Evolutionary conservation across 2,797 vertebrate genomes (phyloP), one percentile per base, ranked within the genome.

Genomic region (Malacoctenus gilli): DNA sequence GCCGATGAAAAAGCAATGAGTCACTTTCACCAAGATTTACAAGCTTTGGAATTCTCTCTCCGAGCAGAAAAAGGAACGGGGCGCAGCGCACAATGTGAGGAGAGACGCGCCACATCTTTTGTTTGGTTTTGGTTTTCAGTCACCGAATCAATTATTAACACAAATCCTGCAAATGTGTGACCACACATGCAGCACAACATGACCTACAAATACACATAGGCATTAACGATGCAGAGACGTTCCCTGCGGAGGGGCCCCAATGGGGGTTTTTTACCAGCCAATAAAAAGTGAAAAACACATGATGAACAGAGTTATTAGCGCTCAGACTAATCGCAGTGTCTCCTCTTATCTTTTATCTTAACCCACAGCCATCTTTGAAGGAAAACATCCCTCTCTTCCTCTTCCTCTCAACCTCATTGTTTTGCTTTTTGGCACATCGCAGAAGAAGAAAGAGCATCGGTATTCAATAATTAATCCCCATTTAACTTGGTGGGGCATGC

Each of bases 381-480:
- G 34, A 72, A 81, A 68, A 78, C 55, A 66, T 62, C 52, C 42
- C 50, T 64, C 35, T 63, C 46, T 52, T 56, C 15, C 20, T 54
- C 20, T 77, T 62, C 70, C 46, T 54, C 61, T 64, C 60, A 79
- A 59, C 53, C 30, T 69, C 52, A 38, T 47, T 56, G 38, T 73
- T 83, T 74, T 68, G 47, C 65, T 67, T 76, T 75, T 72, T 68
- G 59, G 73, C 48, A 55, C 46, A 68, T 79, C 68, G 37, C 62
- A 72, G 62, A 77, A 65, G 53, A 84, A 79, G 35, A 59, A 38
- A 56, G 30, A 75, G 60, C 64, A 79, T 65, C 58, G 68, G 60
- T 79, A 67, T 80, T 88, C 83, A 91, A 88, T 86, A 82, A 89
- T 87, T 85, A 89, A 91, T 88, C 73, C 79, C 79, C 70, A 68